These are phyloP conservation scores for Propithecus perrieri DNA, from an alignment of 2,797 vertebrate species.

Conservation along the genomic window DNA sequence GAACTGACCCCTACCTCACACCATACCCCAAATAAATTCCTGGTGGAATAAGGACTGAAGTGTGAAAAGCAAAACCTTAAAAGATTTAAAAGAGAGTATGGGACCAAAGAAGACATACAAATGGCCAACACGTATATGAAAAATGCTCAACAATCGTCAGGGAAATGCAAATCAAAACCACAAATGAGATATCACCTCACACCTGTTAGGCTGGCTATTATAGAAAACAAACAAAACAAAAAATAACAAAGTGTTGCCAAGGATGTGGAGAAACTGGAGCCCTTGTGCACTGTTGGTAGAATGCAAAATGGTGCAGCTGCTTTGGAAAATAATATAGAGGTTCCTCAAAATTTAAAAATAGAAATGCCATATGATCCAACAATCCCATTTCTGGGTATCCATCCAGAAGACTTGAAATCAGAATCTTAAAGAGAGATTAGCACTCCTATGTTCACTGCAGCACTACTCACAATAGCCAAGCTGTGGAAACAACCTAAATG, in stretches of 20 bases:
- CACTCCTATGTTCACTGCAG: background rate
- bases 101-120: background rate
- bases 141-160: background rate
- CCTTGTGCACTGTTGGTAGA: background rate
- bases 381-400: background rate
- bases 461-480: background rate
- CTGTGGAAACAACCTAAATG: background rate
- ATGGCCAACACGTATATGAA: background rate
- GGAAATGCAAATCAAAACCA: background rate
- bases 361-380: background rate
- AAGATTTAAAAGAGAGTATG: background rate
- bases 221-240: background rate
- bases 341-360: background rate
- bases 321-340: background rate
- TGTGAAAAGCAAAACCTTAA: background rate
- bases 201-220: background rate
- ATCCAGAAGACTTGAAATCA: background rate
- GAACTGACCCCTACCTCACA: background rate
- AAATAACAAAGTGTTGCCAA: background rate
- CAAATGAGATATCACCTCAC: background rate
- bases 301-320: background rate
- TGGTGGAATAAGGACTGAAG: background rate
- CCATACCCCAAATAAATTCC: background rate
- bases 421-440: background rate
- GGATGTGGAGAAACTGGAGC: background rate